phyloP scores from a whole-genome alignment of 2,888 invertebrate species.

The Acrocyrtus sp. region DNA sequence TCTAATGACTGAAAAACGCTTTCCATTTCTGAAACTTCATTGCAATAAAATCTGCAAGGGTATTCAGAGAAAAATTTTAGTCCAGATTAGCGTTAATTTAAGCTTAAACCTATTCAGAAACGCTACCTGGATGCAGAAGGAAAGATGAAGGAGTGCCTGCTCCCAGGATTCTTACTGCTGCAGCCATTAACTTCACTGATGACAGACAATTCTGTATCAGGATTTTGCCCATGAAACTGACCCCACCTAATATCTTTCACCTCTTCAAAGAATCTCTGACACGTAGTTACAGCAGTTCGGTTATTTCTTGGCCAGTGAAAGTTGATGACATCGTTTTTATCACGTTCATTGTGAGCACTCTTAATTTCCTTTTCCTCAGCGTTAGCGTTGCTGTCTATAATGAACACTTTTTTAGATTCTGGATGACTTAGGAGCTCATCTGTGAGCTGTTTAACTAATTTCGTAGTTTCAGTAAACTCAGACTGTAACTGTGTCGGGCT shows the following conservation, averaged over 20 bases:
- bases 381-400: not conserved
- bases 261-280: conserved; percentile 67
- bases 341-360: too few relatives aligned
- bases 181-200: conserved; percentile 67
- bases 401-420: not conserved
- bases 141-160: too few relatives aligned
- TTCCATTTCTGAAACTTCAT: conserved; percentile 71
- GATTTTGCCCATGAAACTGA: conserved; percentile 72
- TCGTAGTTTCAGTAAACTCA: conserved; percentile 10
- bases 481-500: too few relatives aligned
- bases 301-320: conserved; percentile 65
- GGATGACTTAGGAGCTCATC: conserved; percentile 27
- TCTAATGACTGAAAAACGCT: conserved; percentile 60
- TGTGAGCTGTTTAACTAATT: conserved; percentile 3
- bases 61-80: conserved; percentile 69
- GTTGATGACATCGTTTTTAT: too few relatives aligned
- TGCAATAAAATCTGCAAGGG: conserved; percentile 76
- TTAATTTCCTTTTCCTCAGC: too few relatives aligned
- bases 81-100: too few relatives aligned
- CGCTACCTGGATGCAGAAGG: too few relatives aligned
- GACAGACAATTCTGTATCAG: conserved; percentile 63
- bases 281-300: conserved; percentile 65
- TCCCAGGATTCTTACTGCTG: conserved; percentile 69
- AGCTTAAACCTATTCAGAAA: too few relatives aligned
- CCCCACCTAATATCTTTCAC: conserved; percentile 64